phyloP scores from a whole-genome alignment of 2,797 vertebrate genomes.

The Clarias platycephalus region DNA sequence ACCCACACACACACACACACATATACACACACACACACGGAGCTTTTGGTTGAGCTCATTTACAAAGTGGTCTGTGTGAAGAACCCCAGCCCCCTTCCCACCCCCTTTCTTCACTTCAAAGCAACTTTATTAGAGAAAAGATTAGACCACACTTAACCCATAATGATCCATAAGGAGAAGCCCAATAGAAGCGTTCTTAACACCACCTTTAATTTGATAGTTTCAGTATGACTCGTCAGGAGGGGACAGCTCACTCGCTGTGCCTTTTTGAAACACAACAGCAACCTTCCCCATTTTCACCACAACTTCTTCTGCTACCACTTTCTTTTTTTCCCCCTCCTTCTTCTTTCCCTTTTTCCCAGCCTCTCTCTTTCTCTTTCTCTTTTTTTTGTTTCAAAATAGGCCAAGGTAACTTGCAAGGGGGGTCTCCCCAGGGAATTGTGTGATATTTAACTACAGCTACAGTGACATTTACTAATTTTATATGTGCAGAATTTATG shows the following conservation, averaged over 20 bases:
- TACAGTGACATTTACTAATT: constrained; percentile 88
- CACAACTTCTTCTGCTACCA: neutral
- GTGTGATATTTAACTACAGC: constrained; percentile 87
- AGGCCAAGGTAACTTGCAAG: constrained; percentile 79
- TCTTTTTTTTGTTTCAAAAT: constrained; percentile 65
- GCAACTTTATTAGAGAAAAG: constrained; percentile 84
- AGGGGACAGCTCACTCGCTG: constrained; percentile 52
- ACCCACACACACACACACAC: constrained; percentile 18
- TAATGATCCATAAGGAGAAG: constrained; percentile 66
- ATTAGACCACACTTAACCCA: constrained; percentile 87
- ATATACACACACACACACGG: constrained; percentile 10
- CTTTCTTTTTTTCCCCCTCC: constrained; percentile 44
- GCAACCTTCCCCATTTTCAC: constrained; percentile 37
- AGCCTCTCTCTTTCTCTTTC: neutral
- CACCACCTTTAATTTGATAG: constrained; percentile 71
- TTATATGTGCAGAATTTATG: constrained; percentile 87
- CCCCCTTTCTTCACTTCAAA: constrained; percentile 84
- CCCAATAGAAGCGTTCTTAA: constrained; percentile 57
- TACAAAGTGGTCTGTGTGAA: constrained; percentile 78
- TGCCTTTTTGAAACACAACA: constrained; percentile 55
- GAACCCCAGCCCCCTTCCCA: constrained; percentile 62
- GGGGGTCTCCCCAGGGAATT: constrained; percentile 64
- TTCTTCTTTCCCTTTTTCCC: constrained; percentile 6
- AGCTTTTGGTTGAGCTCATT: constrained; percentile 75
- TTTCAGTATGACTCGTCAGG: constrained; percentile 64